Evolutionary conservation across 2,888 invertebrate species (phyloP), one percentile per base, ranked within the genome.

Genomic region (Poecilobothrus nobilitatus): DNA sequence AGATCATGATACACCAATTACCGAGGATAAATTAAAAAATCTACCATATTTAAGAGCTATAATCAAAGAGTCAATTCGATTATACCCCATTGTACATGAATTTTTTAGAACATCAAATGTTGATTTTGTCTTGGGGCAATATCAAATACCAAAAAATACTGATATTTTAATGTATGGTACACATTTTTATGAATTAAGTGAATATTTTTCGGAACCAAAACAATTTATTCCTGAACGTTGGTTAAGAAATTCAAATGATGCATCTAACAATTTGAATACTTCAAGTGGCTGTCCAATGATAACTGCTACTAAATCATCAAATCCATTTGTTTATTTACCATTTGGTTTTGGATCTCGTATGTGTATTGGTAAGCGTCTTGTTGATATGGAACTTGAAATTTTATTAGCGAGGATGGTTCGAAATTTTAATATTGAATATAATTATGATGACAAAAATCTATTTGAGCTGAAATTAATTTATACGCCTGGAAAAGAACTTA

Each of bases 181-280:
- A 75, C 84, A 86, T 1, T 85, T 75, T 5, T 8, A 72, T 8
- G 82, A 85, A 73, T 84, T 84, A 75, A 87, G 87, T 15, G 81
- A 85, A 67, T 85, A 89, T 73, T 91, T 87, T 74, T 82, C 86
- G 0, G 81, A 83, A 10, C 81, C 89, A 0, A 76, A 83, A 0
- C 83, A 87, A 70, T 93, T 86, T 75, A 76, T 88, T 22, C 93
- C 93, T 0, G 91, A 92, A 76, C 82, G 94, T 61, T 94, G 92
- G 93, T 69, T 84, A 20, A 74, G 78, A 5, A 37, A 18, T 20
- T 65, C 67, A 18, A 71, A 74, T 68, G 67, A 63, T 0, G 71
- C 71, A 0, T 4, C 27, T 27, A 27, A 2, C 27, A 72, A 73
- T n/a, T 5, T 10, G 6, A 21, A 8, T 62, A 18, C 12, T 18